These are phyloP conservation scores for Phrynosoma blainvillii DNA, from an alignment of 2,113 vertebrate species.

Conservation along the genomic window DNA sequence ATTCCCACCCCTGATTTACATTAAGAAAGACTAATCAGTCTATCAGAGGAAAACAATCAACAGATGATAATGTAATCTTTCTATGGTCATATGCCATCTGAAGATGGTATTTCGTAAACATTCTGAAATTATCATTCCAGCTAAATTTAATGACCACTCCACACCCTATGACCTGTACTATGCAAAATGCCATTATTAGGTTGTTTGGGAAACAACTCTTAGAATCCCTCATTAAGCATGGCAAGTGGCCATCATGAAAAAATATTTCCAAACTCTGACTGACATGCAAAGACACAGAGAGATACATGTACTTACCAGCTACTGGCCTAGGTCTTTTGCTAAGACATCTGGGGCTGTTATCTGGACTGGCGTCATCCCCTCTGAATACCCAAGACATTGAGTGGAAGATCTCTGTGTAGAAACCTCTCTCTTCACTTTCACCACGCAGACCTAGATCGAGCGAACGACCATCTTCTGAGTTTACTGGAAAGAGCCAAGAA, in stretches of 20 bases:
- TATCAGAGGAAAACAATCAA: not conserved
- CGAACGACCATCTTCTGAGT: slow-evolving; percentile 84
- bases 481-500: slow-evolving; percentile 63
- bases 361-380: slow-evolving; percentile 80
- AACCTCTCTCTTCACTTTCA: slow-evolving; percentile 84
- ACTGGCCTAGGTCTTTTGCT: slow-evolving; percentile 78
- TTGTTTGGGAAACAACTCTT: too few relatives aligned
- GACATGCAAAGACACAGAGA: not conserved
- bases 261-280: too few relatives aligned
- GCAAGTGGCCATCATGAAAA: too few relatives aligned
- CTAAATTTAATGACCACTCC: slow-evolving; percentile 26
- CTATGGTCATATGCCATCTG: not conserved
- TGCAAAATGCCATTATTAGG: not conserved
- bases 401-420: slow-evolving; percentile 92
- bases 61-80: not conserved
- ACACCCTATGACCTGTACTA: not conserved
- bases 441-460: slow-evolving; percentile 74
- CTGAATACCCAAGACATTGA: slow-evolving; percentile 89
- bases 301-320: slow-evolving; percentile 79
- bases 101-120: too few relatives aligned
- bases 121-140: slow-evolving; percentile 3
- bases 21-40: too few relatives aligned
- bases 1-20: too few relatives aligned
- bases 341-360: slow-evolving; percentile 77
- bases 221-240: too few relatives aligned